Evolutionary conservation across 1,140 invertebrate genomes (phyloP), one percentile per base, ranked within the genome.

Genomic region (Amphibalanus amphitrite): DNA sequence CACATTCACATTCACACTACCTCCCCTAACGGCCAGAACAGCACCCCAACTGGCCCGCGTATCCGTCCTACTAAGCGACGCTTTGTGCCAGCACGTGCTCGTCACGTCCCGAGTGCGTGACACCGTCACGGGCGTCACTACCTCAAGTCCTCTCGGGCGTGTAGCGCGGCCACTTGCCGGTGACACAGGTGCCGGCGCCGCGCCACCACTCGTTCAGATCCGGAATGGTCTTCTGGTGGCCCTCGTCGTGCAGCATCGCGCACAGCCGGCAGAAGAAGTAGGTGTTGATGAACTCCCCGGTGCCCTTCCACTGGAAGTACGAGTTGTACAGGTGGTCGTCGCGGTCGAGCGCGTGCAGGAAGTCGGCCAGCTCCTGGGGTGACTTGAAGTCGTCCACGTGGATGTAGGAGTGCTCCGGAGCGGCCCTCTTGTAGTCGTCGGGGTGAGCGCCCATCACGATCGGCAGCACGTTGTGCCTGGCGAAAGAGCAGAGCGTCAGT

Each of bases 231-330:
- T 75, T 68, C 65, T 72, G 72, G 73, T 69, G 76, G 69, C 13
- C 59, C 69, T 83, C 85, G 73, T 90, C 90, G 78, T 96, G 92
- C 29, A 95, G 79, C 84, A 94, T 88, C 6, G 93, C 87, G 80
- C 95, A 98, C 26, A 98, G 84, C 0, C 95, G 87, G 78, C 95
- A 98, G 88, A 93, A 97, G 80, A 95, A 97, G 78, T 89, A 92
- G 26, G 92, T 96, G 80, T 95, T 95, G 75, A 96, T 90, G 78
- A 96, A 94, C 79, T 95, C 90, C 0, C 93, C 93, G 0, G 91
- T 93, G 33, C 90, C 90, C 82, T 92, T 91, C 86, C 88, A 91
- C 73, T 87, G 87, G 80, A 96, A 96, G 79, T 96, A 96, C 25
- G 90, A 89, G 80, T 96, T 96, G 80, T 96, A 97, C 0, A 92